These are phyloP conservation scores for Drosophila elegans DNA, from an alignment of 1,140 invertebrate genomes.

Conservation along the genomic window DNA sequence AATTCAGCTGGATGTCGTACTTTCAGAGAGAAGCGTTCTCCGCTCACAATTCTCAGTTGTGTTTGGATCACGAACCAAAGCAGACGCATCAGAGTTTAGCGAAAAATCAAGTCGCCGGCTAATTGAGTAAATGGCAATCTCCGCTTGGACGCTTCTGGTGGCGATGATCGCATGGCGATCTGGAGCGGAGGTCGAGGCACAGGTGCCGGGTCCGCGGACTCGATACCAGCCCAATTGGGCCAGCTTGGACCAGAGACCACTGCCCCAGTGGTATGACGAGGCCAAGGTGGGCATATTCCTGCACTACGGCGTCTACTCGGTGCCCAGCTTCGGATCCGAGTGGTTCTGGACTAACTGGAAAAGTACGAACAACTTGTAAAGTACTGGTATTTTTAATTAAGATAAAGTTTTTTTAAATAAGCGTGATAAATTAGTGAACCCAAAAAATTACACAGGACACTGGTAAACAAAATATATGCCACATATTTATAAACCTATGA, in stretches of 20 bases:
- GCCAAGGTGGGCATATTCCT: constrained; percentile 96
- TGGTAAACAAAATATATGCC: too few relatives aligned
- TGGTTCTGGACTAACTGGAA: constrained; percentile 95
- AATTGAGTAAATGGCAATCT: constrained; percentile 44
- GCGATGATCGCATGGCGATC: constrained; percentile 12
- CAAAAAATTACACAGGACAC: too few relatives aligned
- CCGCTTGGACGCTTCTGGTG: constrained; percentile 31
- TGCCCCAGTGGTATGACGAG: constrained; percentile 95
- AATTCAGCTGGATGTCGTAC: background rate
- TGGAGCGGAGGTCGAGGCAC: constrained; percentile 1
- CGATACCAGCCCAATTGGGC: constrained; percentile 90
- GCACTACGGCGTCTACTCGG: constrained; percentile 97
- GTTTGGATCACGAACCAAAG: constrained; percentile 16
- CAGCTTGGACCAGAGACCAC: constrained; percentile 92
- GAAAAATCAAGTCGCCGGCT: constrained; percentile 2
- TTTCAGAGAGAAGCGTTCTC: background rate
- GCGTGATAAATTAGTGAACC: too few relatives aligned
- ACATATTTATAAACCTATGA: too few relatives aligned
- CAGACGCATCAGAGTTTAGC: background rate
- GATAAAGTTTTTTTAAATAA: background rate
- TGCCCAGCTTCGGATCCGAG: constrained; percentile 93
- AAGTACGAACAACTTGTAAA: constrained; percentile 83
- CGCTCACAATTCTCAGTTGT: constrained; percentile 14
- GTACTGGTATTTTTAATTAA: too few relatives aligned
- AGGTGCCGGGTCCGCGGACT: constrained; percentile 45